A percentile compares a stretch with the other conserved stretches of the same genome.
Conservation (phyloP, 2,888 invertebrate genomes). For the Tenthredo scrophulariae region DNA sequence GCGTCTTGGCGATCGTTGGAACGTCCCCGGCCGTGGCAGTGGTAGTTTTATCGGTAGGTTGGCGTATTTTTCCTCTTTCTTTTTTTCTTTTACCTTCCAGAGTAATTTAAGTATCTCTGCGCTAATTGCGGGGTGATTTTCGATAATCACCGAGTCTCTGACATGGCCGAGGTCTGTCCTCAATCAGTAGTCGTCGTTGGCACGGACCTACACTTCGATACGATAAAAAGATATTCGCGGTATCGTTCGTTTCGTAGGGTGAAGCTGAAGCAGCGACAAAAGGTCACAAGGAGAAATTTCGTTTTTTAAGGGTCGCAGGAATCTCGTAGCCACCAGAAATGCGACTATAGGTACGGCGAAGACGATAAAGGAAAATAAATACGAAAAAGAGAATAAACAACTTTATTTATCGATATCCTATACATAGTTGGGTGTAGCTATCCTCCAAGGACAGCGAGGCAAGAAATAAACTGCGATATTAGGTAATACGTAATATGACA, state of each 20-base stretch:
- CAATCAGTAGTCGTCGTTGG: not conserved
- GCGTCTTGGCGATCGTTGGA: conserved; percentile 13
- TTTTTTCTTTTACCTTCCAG: not conserved
- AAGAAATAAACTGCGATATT: not conserved
- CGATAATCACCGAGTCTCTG: conserved; percentile 29
- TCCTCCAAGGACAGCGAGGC: not conserved
- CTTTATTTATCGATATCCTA: not conserved
- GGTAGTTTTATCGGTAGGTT: not conserved
- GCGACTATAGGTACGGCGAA: not conserved
- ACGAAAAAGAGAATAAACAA: not conserved
- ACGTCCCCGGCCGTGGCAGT: not conserved
- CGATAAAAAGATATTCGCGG: not conserved
- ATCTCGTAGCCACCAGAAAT: too few species aligned
- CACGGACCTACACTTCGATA: not conserved
- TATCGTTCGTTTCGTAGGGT: not conserved
- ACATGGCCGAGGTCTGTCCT: not conserved
- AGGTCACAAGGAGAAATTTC: not conserved
- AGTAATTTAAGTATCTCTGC: conserved; percentile 12
- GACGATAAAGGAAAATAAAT: not conserved
- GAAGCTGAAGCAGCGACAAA: not conserved
- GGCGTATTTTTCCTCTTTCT: not conserved
- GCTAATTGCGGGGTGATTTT: conserved; percentile 27
- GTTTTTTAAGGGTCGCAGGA: not conserved
- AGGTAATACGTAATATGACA: too few species aligned
- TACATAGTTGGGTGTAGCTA: not conserved